Base-by-base conservation (phyloP, 1,140 invertebrate species). In the Vollenhovia emeryi region DNA sequence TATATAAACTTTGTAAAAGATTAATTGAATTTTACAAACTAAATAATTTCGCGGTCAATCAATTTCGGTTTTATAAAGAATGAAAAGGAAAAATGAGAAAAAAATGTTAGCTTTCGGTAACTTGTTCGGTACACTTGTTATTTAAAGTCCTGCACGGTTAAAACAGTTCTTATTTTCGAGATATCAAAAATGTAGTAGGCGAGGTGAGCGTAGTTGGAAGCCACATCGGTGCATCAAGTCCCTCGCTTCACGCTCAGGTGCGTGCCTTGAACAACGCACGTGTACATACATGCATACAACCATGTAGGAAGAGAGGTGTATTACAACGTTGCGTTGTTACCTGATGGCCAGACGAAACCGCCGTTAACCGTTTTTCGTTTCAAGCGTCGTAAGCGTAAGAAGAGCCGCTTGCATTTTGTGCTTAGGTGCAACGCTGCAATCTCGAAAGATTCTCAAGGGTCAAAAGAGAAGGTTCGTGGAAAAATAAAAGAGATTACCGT, bases 241-340 rank as follows among this genome's bases (percentile, higher is more conserved):
- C 85, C 87, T 90, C 84, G 75, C 87, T 91, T 91, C 89, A 91
- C 90, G 90, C 90, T 91, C 85, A 90, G 89, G 89, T 91, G 90
- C 90, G 88, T 90, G 76, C 74, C 85, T 85, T 84, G 71, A 91
- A 82, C 87, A 85, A 84, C 80, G 69, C 27, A 75, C 30, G 30
- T 50, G 59, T 33, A 75, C 30, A 33, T 33, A 75, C 30, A 33
- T 60, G 11, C 11, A 57, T 43, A 18, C 6, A 36, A 11, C 18
- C 21, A 36, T 52, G 21, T 21, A 59, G 73, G 33, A 87, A 73
- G 50, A 82, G 52, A 69, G 27, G 52, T 24, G 21, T 36, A 59
- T 66, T 68, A 78, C 43, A 59, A 84, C 40, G 52, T 57, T 86
- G 62, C 73, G 66, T 88, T 60, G 64, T 73, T 85, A 83, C 64